Evolutionary conservation across 1,140 invertebrate species (phyloP).

Genomic region (Caenorhabditis briggsae): DNA sequence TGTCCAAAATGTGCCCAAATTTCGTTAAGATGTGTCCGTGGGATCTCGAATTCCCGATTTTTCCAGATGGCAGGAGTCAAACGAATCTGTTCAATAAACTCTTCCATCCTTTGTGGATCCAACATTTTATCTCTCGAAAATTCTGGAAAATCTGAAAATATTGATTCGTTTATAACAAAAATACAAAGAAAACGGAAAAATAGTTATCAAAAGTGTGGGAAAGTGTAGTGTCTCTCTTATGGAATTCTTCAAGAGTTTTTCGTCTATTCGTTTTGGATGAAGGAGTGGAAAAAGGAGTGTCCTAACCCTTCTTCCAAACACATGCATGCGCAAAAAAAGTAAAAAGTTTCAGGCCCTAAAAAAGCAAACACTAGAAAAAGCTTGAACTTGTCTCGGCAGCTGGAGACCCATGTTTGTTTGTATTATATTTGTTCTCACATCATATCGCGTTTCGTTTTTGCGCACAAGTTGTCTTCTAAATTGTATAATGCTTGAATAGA

Average conservation of each 20-base stretch:
- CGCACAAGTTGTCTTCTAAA: neutral
- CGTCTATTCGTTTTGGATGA: constrained; percentile 45
- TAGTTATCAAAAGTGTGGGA: constrained; percentile 27
- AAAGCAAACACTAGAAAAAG: constrained; percentile 50
- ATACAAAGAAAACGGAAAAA: neutral
- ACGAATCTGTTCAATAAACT: constrained; percentile 29
- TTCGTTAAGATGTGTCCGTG: constrained; percentile 4
- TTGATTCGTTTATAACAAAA: neutral
- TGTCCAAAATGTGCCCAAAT: constrained; percentile 42
- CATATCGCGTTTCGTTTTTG: constrained; percentile 40
- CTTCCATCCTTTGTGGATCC: constrained; percentile 8
- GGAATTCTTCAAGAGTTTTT: constrained; percentile 49
- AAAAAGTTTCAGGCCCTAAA: constrained; percentile 26
- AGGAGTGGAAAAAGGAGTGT: constrained; percentile 49
- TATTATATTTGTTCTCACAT: constrained; percentile 51
- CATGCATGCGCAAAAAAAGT: constrained; percentile 32
- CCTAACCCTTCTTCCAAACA: neutral
- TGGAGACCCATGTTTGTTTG: constrained; percentile 32
- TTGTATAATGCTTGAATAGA: neutral
- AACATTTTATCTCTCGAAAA: neutral
- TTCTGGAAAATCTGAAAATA: neutral
- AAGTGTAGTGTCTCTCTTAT: neutral
- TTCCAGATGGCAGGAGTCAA: constrained; percentile 36
- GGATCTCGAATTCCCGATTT: neutral
- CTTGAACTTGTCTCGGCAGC: constrained; percentile 4